Evolutionary conservation across 2,797 vertebrate species (phyloP).

Genomic region (Clangula hyemalis): DNA sequence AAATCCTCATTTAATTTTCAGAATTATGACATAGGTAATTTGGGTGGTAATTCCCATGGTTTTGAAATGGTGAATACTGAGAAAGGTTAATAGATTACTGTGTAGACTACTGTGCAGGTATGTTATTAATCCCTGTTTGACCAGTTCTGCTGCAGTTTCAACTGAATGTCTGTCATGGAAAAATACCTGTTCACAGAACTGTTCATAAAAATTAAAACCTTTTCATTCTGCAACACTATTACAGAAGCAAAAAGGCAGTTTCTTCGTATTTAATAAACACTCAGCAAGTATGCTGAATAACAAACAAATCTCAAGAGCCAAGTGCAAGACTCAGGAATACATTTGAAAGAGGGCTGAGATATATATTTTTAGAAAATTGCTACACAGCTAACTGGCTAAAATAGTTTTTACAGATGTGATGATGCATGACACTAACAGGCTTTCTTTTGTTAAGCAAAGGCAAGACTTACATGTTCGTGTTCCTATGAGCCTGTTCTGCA

Average conservation of each 20-base stretch:
- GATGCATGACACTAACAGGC: conserved; percentile 1
- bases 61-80: conserved; percentile 39
- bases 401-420: not conserved
- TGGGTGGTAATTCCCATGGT: conserved; percentile 51
- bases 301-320: conserved; percentile 71
- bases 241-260: conserved; percentile 73
- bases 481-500: not conserved
- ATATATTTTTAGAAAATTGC: conserved; percentile 27
- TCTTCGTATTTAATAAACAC: conserved; percentile 70
- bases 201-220: conserved; percentile 73
- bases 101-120: conserved; percentile 37
- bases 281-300: conserved; percentile 72
- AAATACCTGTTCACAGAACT: conserved; percentile 67
- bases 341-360: conserved; percentile 40
- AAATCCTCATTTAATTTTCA: not conserved
- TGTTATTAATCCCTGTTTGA: conserved; percentile 54
- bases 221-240: conserved; percentile 69
- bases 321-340: conserved; percentile 43
- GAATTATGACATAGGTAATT: conserved; percentile 1
- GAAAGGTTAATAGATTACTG: conserved; percentile 57
- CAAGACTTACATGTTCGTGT: not conserved
- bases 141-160: conserved; percentile 57
- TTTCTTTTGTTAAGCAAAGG: conserved; percentile 40
- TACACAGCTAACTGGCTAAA: not conserved
- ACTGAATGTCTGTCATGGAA: conserved; percentile 63